Evolutionary conservation across 92 coral and sea anemone genomes (phyloP).

Genomic region (Epizoanthus fatuus): DNA sequence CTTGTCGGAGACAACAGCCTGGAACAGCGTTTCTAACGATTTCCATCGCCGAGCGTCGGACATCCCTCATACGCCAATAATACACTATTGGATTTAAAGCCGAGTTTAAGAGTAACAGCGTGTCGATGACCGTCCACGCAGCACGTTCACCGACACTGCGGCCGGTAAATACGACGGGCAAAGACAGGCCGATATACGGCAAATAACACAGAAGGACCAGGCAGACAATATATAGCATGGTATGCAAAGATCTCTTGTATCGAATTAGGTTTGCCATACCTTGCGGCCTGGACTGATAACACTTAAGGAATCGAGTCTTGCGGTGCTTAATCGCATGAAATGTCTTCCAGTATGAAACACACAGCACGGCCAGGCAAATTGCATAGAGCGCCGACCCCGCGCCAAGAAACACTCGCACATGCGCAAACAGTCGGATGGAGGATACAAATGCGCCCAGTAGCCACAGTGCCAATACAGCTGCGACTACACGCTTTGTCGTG

Average conservation of each 20-base stretch:
- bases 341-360: neutral
- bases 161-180: neutral
- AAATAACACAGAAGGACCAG: neutral
- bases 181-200: neutral
- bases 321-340: neutral
- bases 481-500: neutral
- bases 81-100: neutral
- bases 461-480: neutral
- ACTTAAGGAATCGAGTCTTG: neutral
- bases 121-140: constrained; percentile 14
- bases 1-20: no score
- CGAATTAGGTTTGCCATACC: neutral
- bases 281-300: neutral
- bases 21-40: neutral
- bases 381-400: neutral
- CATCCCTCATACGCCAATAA: neutral
- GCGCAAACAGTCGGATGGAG: neutral
- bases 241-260: neutral
- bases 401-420: neutral
- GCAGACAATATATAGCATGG: neutral
- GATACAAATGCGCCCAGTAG: neutral
- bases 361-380: neutral
- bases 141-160: neutral
- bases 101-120: neutral
- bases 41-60: neutral